These are phyloP conservation scores for Shargacucullia verbasci DNA, from an alignment of 2,888 invertebrate species.

Conservation along the genomic window DNA sequence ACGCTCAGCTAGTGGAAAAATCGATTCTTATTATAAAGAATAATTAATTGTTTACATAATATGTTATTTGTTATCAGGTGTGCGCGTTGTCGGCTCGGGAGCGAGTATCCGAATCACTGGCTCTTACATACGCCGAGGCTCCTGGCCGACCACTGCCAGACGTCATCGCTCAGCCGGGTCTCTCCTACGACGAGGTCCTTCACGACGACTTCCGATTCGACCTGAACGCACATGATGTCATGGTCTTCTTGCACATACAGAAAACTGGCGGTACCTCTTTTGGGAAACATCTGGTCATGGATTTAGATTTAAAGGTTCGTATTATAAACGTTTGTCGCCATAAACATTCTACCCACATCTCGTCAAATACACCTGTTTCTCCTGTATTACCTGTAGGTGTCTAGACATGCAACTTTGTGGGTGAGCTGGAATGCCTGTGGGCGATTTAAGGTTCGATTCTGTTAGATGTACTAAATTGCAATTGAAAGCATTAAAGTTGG, in stretches of 20 bases:
- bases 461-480: conserved; percentile 47
- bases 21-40: background rate
- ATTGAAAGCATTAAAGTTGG: conserved; percentile 37
- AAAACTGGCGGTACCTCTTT: conserved; percentile 99
- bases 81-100: conserved; percentile 92
- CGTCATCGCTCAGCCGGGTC: conserved; percentile 90
- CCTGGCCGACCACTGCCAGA: conserved; percentile 87
- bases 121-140: conserved; percentile 85
- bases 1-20: no score
- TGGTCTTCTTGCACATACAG: conserved; percentile 99
- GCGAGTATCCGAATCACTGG: conserved; percentile 88
- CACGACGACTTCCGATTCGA: conserved; percentile 96
- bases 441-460: conserved; percentile 49
- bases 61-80: conserved; percentile 86
- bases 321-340: conserved; percentile 23
- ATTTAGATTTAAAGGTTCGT: conserved; percentile 93
- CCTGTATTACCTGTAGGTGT: conserved; percentile 38
- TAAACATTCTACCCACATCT: conserved; percentile 31
- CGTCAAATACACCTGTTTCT: conserved; percentile 48
- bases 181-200: conserved; percentile 95
- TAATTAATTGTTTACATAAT: background rate
- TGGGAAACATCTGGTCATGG: conserved; percentile 98
- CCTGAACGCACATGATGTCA: conserved; percentile 97
- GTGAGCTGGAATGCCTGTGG: conserved; percentile 54
- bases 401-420: conserved; percentile 39